Evolutionary conservation across 1,140 invertebrate genomes (phyloP).

Genomic region (Tenebrio molitor): DNA sequence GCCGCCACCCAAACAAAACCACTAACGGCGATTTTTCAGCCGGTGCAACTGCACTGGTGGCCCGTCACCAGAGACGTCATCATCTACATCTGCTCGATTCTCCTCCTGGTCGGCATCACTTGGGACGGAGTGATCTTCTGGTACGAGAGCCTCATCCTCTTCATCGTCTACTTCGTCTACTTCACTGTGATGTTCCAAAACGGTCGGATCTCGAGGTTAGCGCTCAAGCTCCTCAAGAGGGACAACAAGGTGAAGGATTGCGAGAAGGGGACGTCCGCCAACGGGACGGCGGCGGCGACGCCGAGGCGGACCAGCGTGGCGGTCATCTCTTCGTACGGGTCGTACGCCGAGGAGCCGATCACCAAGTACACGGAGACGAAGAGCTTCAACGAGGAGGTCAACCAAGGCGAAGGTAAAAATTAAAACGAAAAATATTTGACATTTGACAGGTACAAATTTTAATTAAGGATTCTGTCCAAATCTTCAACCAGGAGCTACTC

Average conservation of each 20-base stretch:
- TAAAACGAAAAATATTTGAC: too few species aligned
- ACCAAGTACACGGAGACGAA: conserved; percentile 25
- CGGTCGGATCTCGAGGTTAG: conserved; percentile 63
- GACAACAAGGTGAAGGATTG: conserved; percentile 27
- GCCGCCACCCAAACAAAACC: not conserved
- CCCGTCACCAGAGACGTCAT: conserved; percentile 88
- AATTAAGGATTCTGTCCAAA: too few species aligned
- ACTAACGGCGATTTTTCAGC: conserved; percentile 70
- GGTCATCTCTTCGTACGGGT: conserved; percentile 31
- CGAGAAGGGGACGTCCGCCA: not conserved
- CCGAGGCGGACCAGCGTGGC: not conserved
- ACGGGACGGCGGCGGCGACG: not conserved
- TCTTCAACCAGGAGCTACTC: too few species aligned
- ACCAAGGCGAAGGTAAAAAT: conserved; percentile 23
- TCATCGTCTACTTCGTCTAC: conserved; percentile 79
- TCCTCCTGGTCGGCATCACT: conserved; percentile 80
- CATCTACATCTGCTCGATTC: conserved; percentile 85
- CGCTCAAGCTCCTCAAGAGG: conserved; percentile 48
- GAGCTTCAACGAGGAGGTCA: not conserved
- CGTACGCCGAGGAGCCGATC: conserved; percentile 39
- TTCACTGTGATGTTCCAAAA: conserved; percentile 75
- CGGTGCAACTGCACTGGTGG: conserved; percentile 85
- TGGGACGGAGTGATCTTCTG: conserved; percentile 85
- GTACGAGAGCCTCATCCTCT: conserved; percentile 80
- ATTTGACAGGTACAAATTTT: too few species aligned